Evolutionary conservation across 1,140 invertebrate species (phyloP), one percentile per base, ranked within the genome.

Genomic region (Philopotamus ludificatus): DNA sequence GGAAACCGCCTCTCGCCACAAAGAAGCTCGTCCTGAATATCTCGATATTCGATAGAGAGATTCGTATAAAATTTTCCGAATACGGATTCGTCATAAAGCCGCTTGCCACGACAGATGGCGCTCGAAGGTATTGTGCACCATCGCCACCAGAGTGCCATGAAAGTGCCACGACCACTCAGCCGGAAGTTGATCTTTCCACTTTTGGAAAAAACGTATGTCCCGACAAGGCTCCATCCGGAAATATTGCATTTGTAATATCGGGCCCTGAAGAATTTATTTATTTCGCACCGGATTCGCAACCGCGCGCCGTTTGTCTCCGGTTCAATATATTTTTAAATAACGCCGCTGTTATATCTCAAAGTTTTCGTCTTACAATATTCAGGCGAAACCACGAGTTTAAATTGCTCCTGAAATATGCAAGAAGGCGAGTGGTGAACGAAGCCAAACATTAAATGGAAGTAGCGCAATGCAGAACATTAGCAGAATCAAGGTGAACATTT

Each of bases 401-500:
- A 34, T 34, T 47, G 7, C 34, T 4, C 21, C 7, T 58, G 20
- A 67, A 67, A 67, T 63, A 58, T 67, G 34, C 65, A 67, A 28
- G 60, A 51, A 28, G 47, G 22, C 25, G 51, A 47, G 2, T 4
- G 7, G 42, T 50, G n/a, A n/a, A n/a, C n/a, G n/a, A 47, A 34
- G 21, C 20, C 21, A n/a, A 25, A 45, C 44, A 61, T 15, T 61
- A 49, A 47, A 61, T 18, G 45, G 45, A 34, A 65, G 50, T 63
- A 60, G 55, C 61, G 66, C 66, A 68, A 26, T 68, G 62, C 66
- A 64, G 66, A 16, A 51, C 62, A 49, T 67, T 61, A 68, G 34
- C 55, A 26, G 57, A 63, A 68, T 65, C 61, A 60, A 34, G 49
- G 57, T 20, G 49, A 61, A 42, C 28, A 25, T 61, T 66, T 61